These are phyloP conservation scores for Aphodius sticticus DNA, from an alignment of 2,888 invertebrate species.

Conservation along the genomic window DNA sequence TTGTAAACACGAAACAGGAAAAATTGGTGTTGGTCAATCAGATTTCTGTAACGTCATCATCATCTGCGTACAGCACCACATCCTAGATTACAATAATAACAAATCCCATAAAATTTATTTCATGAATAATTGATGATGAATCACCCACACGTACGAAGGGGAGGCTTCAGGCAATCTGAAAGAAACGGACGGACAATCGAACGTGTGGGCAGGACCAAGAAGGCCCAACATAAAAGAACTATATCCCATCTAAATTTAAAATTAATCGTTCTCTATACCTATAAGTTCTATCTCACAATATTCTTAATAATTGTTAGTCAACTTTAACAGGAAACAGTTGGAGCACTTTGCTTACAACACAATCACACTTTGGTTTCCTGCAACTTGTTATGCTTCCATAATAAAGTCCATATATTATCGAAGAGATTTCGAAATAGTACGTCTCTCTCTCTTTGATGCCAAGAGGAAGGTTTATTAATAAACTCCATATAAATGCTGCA, in stretches of 20 bases:
- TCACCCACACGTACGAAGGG: slow-evolving; percentile 24
- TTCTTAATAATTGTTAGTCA: slow-evolving; percentile 12
- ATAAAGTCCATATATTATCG: not conserved
- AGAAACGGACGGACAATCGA: slow-evolving; percentile 33
- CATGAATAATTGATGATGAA: slow-evolving; percentile 34
- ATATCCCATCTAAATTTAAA: slow-evolving; percentile 33
- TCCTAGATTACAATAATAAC: slow-evolving; percentile 36
- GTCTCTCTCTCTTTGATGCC: not conserved
- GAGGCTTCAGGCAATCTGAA: slow-evolving; percentile 26
- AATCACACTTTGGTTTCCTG: not conserved
- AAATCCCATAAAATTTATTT: slow-evolving; percentile 37
- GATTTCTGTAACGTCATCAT: not conserved
- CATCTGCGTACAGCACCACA: slow-evolving; percentile 24
- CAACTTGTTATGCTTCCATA: not conserved
- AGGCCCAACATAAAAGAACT: slow-evolving; percentile 29
- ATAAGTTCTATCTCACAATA: slow-evolving; percentile 6
- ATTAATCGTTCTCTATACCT: slow-evolving; percentile 27
- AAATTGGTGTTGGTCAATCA: not conserved
- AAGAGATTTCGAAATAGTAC: not conserved
- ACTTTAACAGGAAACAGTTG: slow-evolving; percentile 9
- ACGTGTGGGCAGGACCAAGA: slow-evolving; percentile 27
- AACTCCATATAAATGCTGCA: slow-evolving; percentile 18
- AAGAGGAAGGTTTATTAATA: slow-evolving; percentile 13
- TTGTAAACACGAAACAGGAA: not conserved
- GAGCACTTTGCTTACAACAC: not conserved